Conservation (phyloP, 2,113 vertebrate genomes). For the Spea bombifrons region DNA sequence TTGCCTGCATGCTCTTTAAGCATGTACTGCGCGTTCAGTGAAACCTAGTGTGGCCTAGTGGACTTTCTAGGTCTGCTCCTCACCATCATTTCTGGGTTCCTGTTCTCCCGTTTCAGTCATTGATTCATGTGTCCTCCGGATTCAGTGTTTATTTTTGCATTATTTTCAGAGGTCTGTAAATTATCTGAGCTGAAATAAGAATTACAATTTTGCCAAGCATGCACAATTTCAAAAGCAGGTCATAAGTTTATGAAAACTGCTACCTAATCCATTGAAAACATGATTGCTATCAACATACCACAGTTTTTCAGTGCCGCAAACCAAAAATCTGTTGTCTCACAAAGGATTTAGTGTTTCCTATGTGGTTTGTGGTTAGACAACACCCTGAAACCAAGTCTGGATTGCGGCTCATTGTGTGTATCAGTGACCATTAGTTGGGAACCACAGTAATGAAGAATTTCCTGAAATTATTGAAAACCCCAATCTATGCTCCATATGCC, state of each 20-base stretch:
- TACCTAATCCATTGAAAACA: slow-evolving; percentile 26
- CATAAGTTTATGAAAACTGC: slow-evolving; percentile 40
- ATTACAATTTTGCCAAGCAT: background rate
- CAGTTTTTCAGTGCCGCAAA: slow-evolving; percentile 22
- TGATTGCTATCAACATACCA: slow-evolving; percentile 5
- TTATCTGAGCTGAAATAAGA: background rate
- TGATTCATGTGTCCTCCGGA: too few species aligned
- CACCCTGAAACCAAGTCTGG: slow-evolving; percentile 12
- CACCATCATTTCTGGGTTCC: too few species aligned
- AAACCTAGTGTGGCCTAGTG: too few species aligned
- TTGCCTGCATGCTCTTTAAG: too few species aligned
- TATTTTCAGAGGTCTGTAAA: background rate
- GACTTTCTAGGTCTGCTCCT: too few species aligned
- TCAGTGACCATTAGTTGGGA: background rate
- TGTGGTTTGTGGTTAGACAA: slow-evolving; percentile 31
- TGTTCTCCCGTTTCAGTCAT: too few species aligned
- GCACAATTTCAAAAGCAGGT: slow-evolving; percentile 20
- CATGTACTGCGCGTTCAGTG: too few species aligned
- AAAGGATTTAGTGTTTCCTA: slow-evolving; percentile 23
- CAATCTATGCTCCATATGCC: background rate
- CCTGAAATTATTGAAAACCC: background rate
- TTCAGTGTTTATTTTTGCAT: background rate
- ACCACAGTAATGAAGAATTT: slow-evolving; percentile 1
- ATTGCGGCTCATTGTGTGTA: slow-evolving; percentile 4
- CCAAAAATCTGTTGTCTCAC: slow-evolving; percentile 1